Percentiles rank a stretch among this genome's conserved stretches.
These are phyloP conservation scores for Aplodontia rufa DNA, from an alignment of 2,113 vertebrate species.

Conservation along the genomic window DNA sequence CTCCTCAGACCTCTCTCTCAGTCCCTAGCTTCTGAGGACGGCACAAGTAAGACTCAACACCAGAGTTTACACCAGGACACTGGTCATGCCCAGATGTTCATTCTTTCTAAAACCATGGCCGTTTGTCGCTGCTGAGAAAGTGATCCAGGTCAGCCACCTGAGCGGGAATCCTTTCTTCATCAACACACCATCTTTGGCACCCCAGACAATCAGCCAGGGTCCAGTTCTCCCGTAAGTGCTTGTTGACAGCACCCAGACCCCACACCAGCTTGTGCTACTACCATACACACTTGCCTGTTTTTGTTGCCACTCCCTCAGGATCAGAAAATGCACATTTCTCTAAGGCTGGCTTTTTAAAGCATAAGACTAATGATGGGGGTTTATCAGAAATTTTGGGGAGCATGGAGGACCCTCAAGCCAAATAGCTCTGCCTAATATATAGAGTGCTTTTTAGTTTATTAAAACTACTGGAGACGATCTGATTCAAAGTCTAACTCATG, in stretches of 20 bases:
- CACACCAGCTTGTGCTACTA: accelerated
- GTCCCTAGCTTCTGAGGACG: background rate
- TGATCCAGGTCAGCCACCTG: background rate
- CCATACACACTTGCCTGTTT: background rate
- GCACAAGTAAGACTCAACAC: background rate
- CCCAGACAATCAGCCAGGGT: background rate
- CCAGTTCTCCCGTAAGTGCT: background rate
- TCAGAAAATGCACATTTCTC: background rate
- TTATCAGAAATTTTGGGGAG: background rate
- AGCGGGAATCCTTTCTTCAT: background rate
- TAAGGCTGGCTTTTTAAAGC: background rate
- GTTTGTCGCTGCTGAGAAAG: background rate
- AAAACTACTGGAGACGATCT: background rate
- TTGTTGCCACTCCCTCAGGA: background rate
- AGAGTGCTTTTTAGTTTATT: background rate
- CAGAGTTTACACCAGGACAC: background rate
- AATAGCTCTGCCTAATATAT: background rate
- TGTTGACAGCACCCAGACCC: background rate
- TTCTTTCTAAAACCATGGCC: background rate
- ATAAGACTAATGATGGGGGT: background rate
- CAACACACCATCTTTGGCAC: background rate
- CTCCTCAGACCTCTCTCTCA: background rate
- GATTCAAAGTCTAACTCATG: background rate
- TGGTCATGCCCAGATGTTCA: background rate
- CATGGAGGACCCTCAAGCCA: background rate